Evolutionary conservation across 2,797 vertebrate species (phyloP), one percentile per base, ranked within the genome.

Genomic region (Mus spretus): DNA sequence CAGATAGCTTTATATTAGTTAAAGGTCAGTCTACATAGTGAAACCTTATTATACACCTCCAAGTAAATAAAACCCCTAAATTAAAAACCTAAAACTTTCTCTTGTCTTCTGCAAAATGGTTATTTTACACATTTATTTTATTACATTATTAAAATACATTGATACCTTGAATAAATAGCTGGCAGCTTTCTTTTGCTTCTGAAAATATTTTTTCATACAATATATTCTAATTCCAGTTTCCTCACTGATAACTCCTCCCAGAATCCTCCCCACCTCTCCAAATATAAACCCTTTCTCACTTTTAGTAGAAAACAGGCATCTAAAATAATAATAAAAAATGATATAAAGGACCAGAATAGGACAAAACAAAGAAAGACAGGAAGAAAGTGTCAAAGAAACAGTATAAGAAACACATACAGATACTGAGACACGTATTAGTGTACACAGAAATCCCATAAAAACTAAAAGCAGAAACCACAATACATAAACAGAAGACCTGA

Each of bases 91-190:
- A 8, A 70, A 37, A 65, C 22, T 61, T 55, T 26, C 59, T 26
- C 9, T 61, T 61, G 28, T 75, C 17, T 1, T 80, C 40, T 74
- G 26, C 90, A 84, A 90, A 91, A 34, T 28, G 6, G 74, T 96
- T 89, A 74, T 85, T 95, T 93, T 88, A 74, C 10, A 80, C 28
- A 89, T 72, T 78, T 10, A 22, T 57, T 81, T 96, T 92, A 53
- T 75, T 93, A 82, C 80, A 82, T 91, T 95, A 90, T 59, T 92
- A 80, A 82, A 92, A 83, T 80, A 61, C 4, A 61, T 61, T 61
- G 85, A 40, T 82, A 89, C 47, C 47, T 77, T 89, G 91, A 94
- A 55, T 86, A 57, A 92, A 90, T 94, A 93, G 90, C 65, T 77
- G 57, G 67, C 78, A 47, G 37, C 15, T 92, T 84, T 50, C 47